phyloP scores from a whole-genome alignment of 2,113 vertebrate species.

The Lontra canadensis region DNA sequence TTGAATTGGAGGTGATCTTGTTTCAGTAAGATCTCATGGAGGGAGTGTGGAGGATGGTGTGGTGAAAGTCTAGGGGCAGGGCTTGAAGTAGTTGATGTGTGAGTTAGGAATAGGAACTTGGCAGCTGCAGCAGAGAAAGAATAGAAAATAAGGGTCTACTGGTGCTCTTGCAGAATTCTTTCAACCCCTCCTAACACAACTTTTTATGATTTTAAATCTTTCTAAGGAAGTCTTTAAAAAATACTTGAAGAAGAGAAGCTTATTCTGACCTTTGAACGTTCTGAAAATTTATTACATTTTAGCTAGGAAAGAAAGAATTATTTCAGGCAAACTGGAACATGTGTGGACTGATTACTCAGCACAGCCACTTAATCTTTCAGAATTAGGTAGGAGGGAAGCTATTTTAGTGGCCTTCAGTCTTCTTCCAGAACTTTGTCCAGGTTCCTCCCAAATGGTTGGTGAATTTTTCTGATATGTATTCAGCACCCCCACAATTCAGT shows the following conservation, averaged over 20 bases:
- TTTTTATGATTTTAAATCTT: not conserved
- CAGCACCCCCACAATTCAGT: slow-evolving; percentile 24
- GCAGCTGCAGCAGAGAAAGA: not conserved
- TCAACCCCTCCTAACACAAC: not conserved
- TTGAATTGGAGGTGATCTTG: not conserved
- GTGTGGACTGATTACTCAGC: slow-evolving; percentile 44
- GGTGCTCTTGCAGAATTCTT: not conserved
- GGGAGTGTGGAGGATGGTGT: not conserved
- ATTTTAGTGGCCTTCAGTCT: slow-evolving; percentile 45
- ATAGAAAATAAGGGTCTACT: not conserved
- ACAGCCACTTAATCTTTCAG: slow-evolving; percentile 46
- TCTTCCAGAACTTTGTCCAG: slow-evolving; percentile 29
- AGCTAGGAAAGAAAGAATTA: slow-evolving; percentile 55
- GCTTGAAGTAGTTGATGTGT: not conserved
- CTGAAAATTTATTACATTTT: slow-evolving; percentile 59
- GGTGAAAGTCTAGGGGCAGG: not conserved
- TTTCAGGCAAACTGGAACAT: slow-evolving; percentile 47
- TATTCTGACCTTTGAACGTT: slow-evolving; percentile 49
- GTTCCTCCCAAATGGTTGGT: slow-evolving; percentile 27
- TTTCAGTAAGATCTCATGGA: not conserved
- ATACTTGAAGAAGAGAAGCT: slow-evolving; percentile 51
- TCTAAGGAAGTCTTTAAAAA: slow-evolving; percentile 63
- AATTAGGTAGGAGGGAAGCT: slow-evolving; percentile 49
- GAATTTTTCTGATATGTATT: slow-evolving; percentile 49
- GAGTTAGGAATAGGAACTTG: not conserved